Evolutionary conservation across 37 sponge, comb jelly and placozoan species (phyloP).

Genomic region (Eunapius fragilis): DNA sequence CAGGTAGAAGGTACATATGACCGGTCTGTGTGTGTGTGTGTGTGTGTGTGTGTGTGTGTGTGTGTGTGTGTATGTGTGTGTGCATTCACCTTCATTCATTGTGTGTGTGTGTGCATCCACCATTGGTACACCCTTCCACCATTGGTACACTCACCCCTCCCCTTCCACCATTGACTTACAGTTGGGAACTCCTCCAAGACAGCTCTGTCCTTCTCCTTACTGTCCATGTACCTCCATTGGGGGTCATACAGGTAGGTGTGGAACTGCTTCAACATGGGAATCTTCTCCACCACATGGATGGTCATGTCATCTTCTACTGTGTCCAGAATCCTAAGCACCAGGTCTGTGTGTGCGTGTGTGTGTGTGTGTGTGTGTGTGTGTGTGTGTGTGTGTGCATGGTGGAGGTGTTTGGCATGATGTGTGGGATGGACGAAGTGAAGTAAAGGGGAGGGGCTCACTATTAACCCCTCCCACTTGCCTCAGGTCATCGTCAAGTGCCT

Average conservation of each 20-base stretch:
- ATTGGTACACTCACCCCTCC: too few relatives aligned
- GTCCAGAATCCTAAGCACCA: constrained; percentile 89
- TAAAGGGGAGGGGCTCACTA: neutral
- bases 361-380: neutral
- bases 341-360: constrained; percentile 17
- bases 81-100: too few relatives aligned
- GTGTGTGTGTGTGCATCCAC: too few relatives aligned
- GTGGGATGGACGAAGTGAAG: neutral
- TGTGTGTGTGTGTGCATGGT: too few relatives aligned
- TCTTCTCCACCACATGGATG: constrained; percentile 68
- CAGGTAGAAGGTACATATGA: too few relatives aligned
- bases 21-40: too few relatives aligned
- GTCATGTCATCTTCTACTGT: constrained; percentile 93
- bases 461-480: constrained; percentile 51
- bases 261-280: constrained; percentile 68
- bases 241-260: constrained; percentile 62
- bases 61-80: too few relatives aligned
- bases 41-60: too few relatives aligned
- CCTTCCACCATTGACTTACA: constrained; percentile 12
- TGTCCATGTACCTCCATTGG: constrained; percentile 71
- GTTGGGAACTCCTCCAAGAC: constrained; percentile 84
- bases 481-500: constrained; percentile 80
- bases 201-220: constrained; percentile 75
- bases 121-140: too few relatives aligned
- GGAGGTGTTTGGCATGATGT: too few relatives aligned